A percentile compares a stretch with the other conserved stretches of the same genome.
These are phyloP conservation scores for Antheraea assamensis DNA, from an alignment of 2,888 invertebrate species.

Conservation along the genomic window DNA sequence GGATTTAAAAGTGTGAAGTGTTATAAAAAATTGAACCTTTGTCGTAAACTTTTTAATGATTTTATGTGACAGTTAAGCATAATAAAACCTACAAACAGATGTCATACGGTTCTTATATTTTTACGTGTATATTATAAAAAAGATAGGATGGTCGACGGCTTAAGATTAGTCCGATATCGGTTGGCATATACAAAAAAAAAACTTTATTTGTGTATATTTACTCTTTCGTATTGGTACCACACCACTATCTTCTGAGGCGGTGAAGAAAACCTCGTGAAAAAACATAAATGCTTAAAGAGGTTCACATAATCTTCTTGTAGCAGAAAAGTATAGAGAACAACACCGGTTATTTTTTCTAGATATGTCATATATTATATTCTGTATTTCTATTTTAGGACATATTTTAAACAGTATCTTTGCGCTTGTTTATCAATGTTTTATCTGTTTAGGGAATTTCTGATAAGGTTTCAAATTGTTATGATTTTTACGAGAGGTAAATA, in stretches of 20 bases:
- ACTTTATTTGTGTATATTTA: too few species aligned
- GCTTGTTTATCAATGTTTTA: neutral
- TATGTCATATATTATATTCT: too few species aligned
- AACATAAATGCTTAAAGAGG: neutral
- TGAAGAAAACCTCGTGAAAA: neutral
- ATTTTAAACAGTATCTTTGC: neutral
- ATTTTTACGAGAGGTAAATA: neutral
- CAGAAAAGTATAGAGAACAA: neutral
- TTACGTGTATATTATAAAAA: neutral
- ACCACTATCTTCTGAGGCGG: too few species aligned
- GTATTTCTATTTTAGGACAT: neutral
- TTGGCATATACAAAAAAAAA: neutral
- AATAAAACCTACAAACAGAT: neutral
- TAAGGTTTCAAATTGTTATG: neutral
- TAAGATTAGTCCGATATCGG: neutral
- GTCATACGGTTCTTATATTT: neutral
- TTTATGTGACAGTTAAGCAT: neutral
- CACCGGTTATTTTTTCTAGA: too few species aligned
- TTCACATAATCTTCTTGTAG: neutral
- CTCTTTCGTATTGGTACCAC: too few species aligned
- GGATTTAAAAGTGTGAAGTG: slow-evolving; percentile 5
- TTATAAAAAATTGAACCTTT: slow-evolving; percentile 6
- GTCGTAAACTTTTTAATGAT: slow-evolving; percentile 1
- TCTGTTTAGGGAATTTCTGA: neutral
- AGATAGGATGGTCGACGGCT: neutral